A percentile compares a stretch with the other conserved stretches of the same genome.
These are phyloP conservation scores for Periophthalmus magnuspinnatus DNA, from an alignment of 2,797 vertebrate genomes.

Conservation along the genomic window DNA sequence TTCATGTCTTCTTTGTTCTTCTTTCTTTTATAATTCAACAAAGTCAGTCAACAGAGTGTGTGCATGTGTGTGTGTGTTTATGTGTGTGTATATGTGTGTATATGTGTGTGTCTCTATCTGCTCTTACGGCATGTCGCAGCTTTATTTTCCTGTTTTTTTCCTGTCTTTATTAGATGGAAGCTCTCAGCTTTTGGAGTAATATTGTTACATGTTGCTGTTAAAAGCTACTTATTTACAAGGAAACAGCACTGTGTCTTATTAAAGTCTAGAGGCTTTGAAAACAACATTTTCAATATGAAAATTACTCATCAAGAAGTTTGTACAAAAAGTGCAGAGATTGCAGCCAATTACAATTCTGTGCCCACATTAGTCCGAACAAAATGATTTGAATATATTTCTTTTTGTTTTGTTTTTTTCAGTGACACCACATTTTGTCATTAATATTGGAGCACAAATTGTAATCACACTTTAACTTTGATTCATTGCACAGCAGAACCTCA, in stretches of 20 bases:
- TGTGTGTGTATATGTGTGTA: background rate
- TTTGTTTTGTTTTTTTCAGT: background rate
- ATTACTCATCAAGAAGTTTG: background rate
- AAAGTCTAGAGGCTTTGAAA: background rate
- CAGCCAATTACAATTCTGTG: too few species aligned
- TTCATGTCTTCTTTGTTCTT: too few species aligned
- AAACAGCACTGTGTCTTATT: too few species aligned
- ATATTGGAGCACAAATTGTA: too few species aligned
- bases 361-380: background rate
- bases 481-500: background rate
- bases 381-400: background rate
- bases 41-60: too few species aligned
- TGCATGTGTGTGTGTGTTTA: too few species aligned
- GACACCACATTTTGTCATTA: too few species aligned
- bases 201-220: background rate
- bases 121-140: background rate
- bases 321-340: background rate
- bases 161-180: background rate
- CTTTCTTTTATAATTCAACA: too few species aligned
- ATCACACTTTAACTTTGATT: too few species aligned
- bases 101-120: background rate
- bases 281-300: background rate
- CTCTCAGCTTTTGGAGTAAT: background rate
- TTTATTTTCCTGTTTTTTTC: background rate
- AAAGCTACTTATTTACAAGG: too few species aligned